Percentiles rank a stretch among this genome's conserved stretches.
Evolutionary conservation across 1,140 invertebrate species (phyloP).

Genomic region (Diachasma alloeum): DNA sequence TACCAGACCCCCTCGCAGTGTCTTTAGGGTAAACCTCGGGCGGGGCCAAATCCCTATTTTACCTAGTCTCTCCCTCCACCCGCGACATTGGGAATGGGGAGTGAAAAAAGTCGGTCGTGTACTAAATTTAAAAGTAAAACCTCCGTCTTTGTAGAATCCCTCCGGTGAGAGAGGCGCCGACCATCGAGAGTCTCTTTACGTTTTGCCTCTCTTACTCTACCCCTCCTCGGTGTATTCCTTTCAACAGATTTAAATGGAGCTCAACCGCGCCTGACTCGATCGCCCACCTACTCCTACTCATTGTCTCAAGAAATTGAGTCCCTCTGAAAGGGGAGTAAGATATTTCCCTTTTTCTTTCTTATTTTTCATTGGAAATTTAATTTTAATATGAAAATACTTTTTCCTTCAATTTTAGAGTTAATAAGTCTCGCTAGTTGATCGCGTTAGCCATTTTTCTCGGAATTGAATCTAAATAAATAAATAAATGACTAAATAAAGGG

Average conservation of each 20-base stretch:
- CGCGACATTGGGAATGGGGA: constrained; percentile 7
- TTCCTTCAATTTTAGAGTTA: no score
- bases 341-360: background rate
- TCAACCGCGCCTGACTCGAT: constrained; percentile 30
- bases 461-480: no score
- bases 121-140: constrained; percentile 61
- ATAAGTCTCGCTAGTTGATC: no score
- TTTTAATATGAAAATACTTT: no score
- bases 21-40: constrained; percentile 42
- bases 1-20: constrained; percentile 4
- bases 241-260: constrained; percentile 59
- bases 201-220: constrained; percentile 11
- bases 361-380: no score
- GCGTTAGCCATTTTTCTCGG: no score
- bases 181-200: constrained; percentile 1
- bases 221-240: constrained; percentile 32
- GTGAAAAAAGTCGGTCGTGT: constrained; percentile 44
- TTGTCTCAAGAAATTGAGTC: constrained; percentile 4
- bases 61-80: constrained; percentile 39
- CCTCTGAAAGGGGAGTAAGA: background rate
- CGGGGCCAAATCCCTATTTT: constrained; percentile 52
- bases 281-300: constrained; percentile 21
- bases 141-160: constrained; percentile 57
- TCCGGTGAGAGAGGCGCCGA: constrained; percentile 49
- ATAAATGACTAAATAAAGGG: no score